Evolutionary conservation across 2,888 invertebrate species (phyloP).

Genomic region (Anaspis maculata): DNA sequence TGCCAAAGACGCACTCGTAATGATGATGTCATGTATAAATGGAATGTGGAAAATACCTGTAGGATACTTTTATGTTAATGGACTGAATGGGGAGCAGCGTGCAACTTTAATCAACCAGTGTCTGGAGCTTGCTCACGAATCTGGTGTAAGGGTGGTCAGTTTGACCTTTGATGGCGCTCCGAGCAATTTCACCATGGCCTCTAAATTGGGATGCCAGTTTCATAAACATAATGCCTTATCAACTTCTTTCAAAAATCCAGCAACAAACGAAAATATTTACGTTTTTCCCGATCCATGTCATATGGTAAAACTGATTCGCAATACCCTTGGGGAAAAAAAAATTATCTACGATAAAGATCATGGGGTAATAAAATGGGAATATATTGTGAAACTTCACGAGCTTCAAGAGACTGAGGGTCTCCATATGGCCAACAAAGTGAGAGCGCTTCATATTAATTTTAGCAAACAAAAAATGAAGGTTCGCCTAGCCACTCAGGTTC

Average conservation of each 20-base stretch:
- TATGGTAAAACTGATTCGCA: slow-evolving; percentile 25
- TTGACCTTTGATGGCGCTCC: slow-evolving; percentile 13
- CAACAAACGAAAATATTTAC: slow-evolving; percentile 1
- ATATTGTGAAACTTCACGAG: slow-evolving; percentile 6
- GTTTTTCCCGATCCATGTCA: slow-evolving; percentile 14
- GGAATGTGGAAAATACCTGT: slow-evolving; percentile 16
- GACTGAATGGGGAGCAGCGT: slow-evolving; percentile 11
- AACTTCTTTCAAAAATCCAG: slow-evolving; percentile 5
- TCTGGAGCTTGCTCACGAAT: slow-evolving; percentile 3
- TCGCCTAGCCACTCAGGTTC: slow-evolving; percentile 2
- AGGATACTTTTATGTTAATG: slow-evolving; percentile 19
- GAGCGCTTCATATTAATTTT: slow-evolving; percentile 8
- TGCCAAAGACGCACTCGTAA: slow-evolving; percentile 14
- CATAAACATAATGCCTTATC: background rate
- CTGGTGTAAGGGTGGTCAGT: slow-evolving; percentile 5
- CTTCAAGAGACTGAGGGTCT: slow-evolving; percentile 9
- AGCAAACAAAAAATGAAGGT: slow-evolving; percentile 12
- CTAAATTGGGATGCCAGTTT: background rate
- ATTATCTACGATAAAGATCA: slow-evolving; percentile 8
- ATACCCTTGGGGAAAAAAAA: slow-evolving; percentile 20
- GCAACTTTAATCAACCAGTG: slow-evolving; percentile 12
- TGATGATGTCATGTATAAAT: slow-evolving; percentile 17
- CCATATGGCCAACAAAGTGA: slow-evolving; percentile 10
- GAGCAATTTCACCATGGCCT: slow-evolving; percentile 7
- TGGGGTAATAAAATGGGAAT: slow-evolving; percentile 8